Percentiles rank a stretch among this genome's conserved stretches.
Conservation (phyloP, 2,888 invertebrate species). For the Chymomyza amoena region DNA sequence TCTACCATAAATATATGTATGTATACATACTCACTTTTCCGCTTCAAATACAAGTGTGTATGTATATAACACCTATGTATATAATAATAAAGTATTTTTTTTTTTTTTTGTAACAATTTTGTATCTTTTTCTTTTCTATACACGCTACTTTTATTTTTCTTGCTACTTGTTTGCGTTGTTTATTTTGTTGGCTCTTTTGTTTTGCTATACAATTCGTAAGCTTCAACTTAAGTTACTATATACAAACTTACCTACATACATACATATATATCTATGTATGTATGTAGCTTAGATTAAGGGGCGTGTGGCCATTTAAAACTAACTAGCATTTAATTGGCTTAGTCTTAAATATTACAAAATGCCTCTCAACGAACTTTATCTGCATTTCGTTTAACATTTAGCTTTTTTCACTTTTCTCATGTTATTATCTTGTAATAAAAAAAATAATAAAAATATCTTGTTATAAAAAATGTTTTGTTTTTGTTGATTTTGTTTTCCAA, state of each 20-base stretch:
- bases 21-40: background rate
- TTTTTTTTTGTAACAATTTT: slow-evolving; percentile 10
- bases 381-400: slow-evolving; percentile 44
- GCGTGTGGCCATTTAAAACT: background rate
- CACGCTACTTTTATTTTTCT: slow-evolving; percentile 13
- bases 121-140: slow-evolving; percentile 38
- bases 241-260: background rate
- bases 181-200: slow-evolving; percentile 29
- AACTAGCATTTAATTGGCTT: background rate
- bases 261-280: background rate
- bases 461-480: background rate
- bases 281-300: background rate
- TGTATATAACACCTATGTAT: slow-evolving; percentile 11
- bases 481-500: slow-evolving; percentile 43
- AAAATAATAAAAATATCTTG: background rate
- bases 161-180: slow-evolving; percentile 7
- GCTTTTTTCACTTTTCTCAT: background rate
- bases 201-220: slow-evolving; percentile 43
- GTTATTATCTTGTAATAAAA: too few species aligned
- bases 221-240: slow-evolving; percentile 2
- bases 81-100: slow-evolving; percentile 7
- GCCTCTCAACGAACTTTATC: background rate
- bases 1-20: background rate
- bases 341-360: background rate
- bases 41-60: background rate